Conservation (phyloP, 2,888 invertebrate genomes). For the Catocala sponsa region DNA sequence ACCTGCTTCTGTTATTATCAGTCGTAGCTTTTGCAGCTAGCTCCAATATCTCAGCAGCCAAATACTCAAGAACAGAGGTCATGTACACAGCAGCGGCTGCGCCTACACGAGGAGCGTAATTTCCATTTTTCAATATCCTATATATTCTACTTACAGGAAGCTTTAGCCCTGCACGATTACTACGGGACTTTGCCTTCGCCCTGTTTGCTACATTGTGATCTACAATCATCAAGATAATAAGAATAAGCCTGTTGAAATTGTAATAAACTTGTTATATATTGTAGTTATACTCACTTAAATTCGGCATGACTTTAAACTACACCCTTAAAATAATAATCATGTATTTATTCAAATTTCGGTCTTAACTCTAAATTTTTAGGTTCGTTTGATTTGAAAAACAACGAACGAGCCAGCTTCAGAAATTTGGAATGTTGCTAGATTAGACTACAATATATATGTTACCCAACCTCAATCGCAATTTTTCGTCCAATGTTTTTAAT, state of each 20-base stretch:
- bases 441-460: no score
- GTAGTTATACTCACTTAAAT: slow-evolving; percentile 3
- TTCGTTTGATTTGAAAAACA: no score
- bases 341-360: no score
- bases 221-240: slow-evolving; percentile 6
- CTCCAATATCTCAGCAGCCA: slow-evolving; percentile 91
- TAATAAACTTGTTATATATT: no score
- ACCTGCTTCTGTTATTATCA: slow-evolving; percentile 90
- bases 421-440: no score
- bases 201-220: slow-evolving; percentile 40
- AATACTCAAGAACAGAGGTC: slow-evolving; percentile 89
- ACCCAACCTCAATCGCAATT: no score
- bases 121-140: slow-evolving; percentile 87
- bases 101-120: slow-evolving; percentile 88
- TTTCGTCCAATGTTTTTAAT: no score
- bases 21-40: slow-evolving; percentile 89
- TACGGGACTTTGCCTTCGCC: slow-evolving; percentile 83
- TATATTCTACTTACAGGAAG: slow-evolving; percentile 88
- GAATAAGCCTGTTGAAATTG: no score
- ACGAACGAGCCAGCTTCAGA: no score
- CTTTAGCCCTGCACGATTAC: slow-evolving; percentile 82
- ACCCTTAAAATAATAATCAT: no score
- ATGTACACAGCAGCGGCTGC: slow-evolving; percentile 86
- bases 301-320: no score
- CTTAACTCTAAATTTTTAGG: no score